These are phyloP conservation scores for Cariama cristata DNA, from an alignment of 2,113 vertebrate genomes.

Conservation along the genomic window DNA sequence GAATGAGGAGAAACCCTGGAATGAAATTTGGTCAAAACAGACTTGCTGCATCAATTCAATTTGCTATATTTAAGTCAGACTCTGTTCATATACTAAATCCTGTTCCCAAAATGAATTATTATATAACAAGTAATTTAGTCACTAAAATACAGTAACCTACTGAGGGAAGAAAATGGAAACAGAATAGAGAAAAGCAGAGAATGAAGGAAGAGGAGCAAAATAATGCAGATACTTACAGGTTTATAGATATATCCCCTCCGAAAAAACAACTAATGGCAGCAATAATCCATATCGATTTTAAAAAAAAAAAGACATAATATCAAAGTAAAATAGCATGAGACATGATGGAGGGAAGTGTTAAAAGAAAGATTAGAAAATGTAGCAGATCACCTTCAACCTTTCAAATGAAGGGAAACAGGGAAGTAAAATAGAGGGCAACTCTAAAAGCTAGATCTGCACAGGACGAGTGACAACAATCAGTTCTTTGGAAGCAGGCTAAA, in stretches of 20 bases:
- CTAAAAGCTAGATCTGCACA: neutral
- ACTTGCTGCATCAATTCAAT: neutral
- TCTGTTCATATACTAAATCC: neutral
- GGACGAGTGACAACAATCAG: neutral
- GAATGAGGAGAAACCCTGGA: neutral
- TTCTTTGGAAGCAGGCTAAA: neutral
- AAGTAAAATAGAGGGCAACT: neutral
- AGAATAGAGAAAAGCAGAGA: neutral
- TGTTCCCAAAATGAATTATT: neutral
- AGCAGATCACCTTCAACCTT: neutral
- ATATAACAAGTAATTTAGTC: neutral
- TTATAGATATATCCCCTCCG: conserved; percentile 83
- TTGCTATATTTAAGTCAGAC: neutral
- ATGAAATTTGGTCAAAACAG: neutral
- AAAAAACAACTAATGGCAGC: conserved; percentile 84
- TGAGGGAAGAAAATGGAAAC: neutral
- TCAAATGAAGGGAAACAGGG: neutral
- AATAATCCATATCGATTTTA: neutral
- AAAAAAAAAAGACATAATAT: neutral
- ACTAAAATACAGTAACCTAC: neutral
- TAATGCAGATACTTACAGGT: conserved; percentile 82
- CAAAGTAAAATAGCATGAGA: conserved; percentile 2
- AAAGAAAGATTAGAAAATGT: neutral
- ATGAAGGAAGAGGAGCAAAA: neutral
- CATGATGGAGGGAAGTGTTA: neutral